Evolutionary conservation across 2,888 invertebrate species (phyloP).

Genomic region (Andrena bucephala): DNA sequence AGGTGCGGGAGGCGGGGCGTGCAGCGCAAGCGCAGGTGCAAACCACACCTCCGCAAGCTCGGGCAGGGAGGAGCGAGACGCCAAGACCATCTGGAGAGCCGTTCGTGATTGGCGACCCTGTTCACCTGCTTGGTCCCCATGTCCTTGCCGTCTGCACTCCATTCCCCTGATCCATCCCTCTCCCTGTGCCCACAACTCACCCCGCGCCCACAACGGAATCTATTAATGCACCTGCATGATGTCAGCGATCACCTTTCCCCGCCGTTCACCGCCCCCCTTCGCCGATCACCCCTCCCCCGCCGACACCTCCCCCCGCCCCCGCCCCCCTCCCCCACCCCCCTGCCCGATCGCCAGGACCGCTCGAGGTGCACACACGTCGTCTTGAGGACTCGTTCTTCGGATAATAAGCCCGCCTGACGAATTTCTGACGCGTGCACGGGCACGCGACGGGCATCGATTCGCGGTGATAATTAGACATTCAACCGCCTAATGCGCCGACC

Average conservation of each 20-base stretch:
- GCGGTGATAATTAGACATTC: constrained; percentile 14
- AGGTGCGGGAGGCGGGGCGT: constrained; percentile 76
- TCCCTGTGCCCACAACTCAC: constrained; percentile 33
- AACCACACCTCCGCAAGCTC: constrained; percentile 82
- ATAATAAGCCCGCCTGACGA: constrained; percentile 29
- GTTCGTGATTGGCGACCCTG: constrained; percentile 81
- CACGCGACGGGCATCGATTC: neutral
- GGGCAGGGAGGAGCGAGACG: constrained; percentile 80
- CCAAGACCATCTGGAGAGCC: constrained; percentile 74
- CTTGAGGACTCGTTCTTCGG: neutral
- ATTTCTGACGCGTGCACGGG: constrained; percentile 18
- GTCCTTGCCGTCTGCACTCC: constrained; percentile 61
- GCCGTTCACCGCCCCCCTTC: constrained; percentile 17
- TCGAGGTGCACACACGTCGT: constrained; percentile 14
- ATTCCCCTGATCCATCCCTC: constrained; percentile 54
- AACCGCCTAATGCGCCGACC: neutral
- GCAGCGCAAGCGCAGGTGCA: constrained; percentile 80
- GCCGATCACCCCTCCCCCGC: constrained; percentile 27
- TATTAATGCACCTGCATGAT: constrained; percentile 82
- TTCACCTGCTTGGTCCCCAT: constrained; percentile 78
- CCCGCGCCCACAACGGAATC: constrained; percentile 61
- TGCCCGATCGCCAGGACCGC: constrained; percentile 9
- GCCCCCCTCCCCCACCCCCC: neutral
- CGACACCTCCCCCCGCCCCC: neutral
- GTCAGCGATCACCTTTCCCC: constrained; percentile 77